These are phyloP conservation scores for Ctenoplectra terminalis DNA, from an alignment of 1,140 invertebrate genomes.

Conservation along the genomic window DNA sequence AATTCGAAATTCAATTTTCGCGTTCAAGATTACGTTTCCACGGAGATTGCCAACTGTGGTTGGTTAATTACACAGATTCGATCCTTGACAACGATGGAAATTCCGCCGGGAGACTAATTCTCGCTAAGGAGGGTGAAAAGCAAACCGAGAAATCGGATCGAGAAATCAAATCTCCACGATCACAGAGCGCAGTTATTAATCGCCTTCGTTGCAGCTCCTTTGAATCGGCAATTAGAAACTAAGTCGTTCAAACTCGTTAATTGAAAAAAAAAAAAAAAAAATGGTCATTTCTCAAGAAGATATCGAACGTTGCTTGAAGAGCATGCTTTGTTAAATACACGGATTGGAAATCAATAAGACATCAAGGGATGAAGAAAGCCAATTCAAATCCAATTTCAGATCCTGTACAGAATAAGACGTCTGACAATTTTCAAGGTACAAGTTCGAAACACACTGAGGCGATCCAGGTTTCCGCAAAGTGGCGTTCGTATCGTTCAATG, in stretches of 20 bases:
- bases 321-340: no score
- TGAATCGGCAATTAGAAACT: slow-evolving; percentile 13
- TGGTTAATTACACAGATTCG: slow-evolving; percentile 24
- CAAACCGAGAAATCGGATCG: not conserved
- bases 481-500: not conserved
- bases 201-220: not conserved
- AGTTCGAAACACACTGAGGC: not conserved
- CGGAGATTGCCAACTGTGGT: not conserved
- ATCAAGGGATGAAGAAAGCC: no score
- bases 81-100: slow-evolving; percentile 13
- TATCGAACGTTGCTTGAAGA: no score
- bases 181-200: slow-evolving; percentile 22
- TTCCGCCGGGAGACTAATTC: not conserved
- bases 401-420: no score
- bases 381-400: no score
- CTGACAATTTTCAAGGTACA: no score
- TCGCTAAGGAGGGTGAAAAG: not conserved
- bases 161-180: not conserved
- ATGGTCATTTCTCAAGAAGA: no score
- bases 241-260: not conserved
- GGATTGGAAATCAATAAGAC: not conserved
- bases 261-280: no score
- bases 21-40: slow-evolving; percentile 1
- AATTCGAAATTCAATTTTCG: slow-evolving; percentile 43
- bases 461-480: not conserved